Percentiles rank a stretch among this genome's conserved stretches.
Evolutionary conservation across 1,140 invertebrate genomes (phyloP).

Genomic region (Alviniconcha marisindica): DNA sequence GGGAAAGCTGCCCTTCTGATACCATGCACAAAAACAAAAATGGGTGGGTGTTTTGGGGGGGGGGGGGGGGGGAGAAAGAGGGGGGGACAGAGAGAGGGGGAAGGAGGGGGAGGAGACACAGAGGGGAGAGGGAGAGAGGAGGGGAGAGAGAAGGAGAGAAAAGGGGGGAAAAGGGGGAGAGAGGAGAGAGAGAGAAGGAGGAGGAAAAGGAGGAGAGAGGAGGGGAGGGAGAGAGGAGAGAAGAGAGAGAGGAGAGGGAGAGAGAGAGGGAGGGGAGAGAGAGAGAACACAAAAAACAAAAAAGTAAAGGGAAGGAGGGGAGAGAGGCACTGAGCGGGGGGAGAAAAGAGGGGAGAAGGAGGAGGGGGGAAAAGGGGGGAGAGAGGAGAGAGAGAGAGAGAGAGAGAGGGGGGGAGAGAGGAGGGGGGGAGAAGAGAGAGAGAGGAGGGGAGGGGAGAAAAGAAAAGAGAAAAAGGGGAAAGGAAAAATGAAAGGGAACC

Average conservation of each 20-base stretch:
- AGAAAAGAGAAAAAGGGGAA: too few relatives aligned
- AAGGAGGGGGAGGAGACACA: neutral
- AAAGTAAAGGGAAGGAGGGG: neutral
- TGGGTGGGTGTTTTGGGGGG: too few relatives aligned
- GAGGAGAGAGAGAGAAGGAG: neutral
- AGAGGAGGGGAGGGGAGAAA: too few relatives aligned
- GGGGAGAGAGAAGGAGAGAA: neutral
- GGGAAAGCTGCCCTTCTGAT: too few relatives aligned
- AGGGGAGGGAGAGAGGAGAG: neutral
- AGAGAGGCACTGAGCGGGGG: neutral
- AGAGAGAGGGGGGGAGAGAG: constrained; percentile 23
- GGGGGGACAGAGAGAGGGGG: constrained; percentile 21
- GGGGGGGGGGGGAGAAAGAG: constrained; percentile 9
- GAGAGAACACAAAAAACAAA: neutral
- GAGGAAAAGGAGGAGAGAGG: neutral
- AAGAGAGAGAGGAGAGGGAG: neutral
- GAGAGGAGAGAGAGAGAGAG: constrained; percentile 22
- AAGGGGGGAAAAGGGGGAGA: neutral
- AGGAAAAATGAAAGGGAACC: too few relatives aligned
- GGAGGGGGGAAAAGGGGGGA: neutral
- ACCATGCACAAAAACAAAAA: too few relatives aligned
- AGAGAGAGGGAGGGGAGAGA: neutral
- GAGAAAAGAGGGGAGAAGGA: neutral
- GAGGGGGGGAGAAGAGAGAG: too few relatives aligned
- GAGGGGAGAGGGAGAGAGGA: neutral